Evolutionary conservation across 2,888 invertebrate genomes (phyloP).

Genomic region (Parthenolecanium corni): DNA sequence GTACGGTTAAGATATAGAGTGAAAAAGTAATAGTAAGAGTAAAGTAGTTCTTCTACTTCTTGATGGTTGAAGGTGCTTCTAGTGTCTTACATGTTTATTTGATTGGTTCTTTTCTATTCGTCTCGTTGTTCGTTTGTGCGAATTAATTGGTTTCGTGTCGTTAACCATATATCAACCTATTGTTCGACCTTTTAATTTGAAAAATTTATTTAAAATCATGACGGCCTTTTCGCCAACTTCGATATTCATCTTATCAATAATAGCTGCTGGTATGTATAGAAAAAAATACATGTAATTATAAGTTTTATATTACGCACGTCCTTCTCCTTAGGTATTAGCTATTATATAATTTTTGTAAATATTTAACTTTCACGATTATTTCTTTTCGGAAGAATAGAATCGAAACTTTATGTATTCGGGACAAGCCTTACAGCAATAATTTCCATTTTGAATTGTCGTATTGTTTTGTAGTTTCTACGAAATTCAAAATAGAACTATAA

Average conservation of each 20-base stretch:
- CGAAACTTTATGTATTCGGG: no score
- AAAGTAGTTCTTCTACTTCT: constrained; percentile 27
- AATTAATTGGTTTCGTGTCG: constrained; percentile 26
- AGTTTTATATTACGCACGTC: no score
- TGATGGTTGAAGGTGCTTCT: constrained; percentile 24
- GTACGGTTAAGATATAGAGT: constrained; percentile 18
- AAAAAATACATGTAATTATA: no score
- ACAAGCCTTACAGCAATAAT: no score
- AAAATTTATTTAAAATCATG: constrained; percentile 12
- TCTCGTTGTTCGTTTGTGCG: constrained; percentile 20
- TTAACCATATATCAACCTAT: constrained; percentile 9
- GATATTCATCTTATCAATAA: constrained; percentile 14
- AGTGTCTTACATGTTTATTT: constrained; percentile 24
- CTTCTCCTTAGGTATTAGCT: background rate
- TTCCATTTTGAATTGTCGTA: no score
- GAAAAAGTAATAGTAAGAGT: constrained; percentile 13
- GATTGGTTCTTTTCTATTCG: constrained; percentile 20
- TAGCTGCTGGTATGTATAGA: constrained; percentile 24
- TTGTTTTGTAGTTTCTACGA: no score
- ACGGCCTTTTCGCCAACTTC: constrained; percentile 21
- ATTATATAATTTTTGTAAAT: background rate
- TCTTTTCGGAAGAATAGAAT: no score
- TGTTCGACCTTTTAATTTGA: constrained; percentile 7
- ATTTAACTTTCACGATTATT: background rate
- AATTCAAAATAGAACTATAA: no score